Base-by-base conservation (phyloP, 2,888 invertebrate species). In the Sceliomorpha sp. region DNA sequence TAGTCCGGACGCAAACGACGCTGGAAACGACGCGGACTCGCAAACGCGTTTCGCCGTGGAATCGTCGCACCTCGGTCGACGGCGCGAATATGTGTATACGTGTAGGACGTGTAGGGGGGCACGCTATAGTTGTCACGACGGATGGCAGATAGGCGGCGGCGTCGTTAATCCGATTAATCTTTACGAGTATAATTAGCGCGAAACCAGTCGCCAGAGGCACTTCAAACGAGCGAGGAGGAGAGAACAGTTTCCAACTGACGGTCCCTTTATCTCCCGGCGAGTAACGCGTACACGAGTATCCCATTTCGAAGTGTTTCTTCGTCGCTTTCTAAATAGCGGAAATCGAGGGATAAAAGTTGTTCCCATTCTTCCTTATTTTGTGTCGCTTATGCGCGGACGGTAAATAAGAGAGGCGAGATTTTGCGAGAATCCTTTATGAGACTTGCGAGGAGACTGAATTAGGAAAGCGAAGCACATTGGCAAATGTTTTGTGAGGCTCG, bases 201-300 rank as follows among this genome's bases (percentile, higher is more conserved):
- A 74, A 67, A 76, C 73, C 37, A 64, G 42, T 39, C 59, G 63
- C 26, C 48, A 37, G 50, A 37, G 27, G 47, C 36, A 39, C 53
- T 55, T 47, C n/a, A n/a, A n/a, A n/a, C n/a, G n/a, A n/a, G n/a
- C 53, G 39, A 45, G 44, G 32, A 59, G 45, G 59, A 64, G 58
- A 50, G 59, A 64, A 60, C 60, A 53, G 70, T 63, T 63, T 51
- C 51, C 45, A 48, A 56, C 71, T 62, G 45, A 70, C 72, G 63
- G 74, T 72, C 59, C 68, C 66, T 74, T 84, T 85, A 85, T 85
- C 84, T 85, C 84, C 20, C 76, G 74, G 79, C 75, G 83, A 81
- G 85, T 83, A 83, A 80, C 85, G 60, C 77, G 79, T 83, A 85
- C 85, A 85, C 78, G 85, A 63, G 78, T 85, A 83, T 85, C 81